Conservation (phyloP, 2,113 vertebrate species). For the Rallus limicola region DNA sequence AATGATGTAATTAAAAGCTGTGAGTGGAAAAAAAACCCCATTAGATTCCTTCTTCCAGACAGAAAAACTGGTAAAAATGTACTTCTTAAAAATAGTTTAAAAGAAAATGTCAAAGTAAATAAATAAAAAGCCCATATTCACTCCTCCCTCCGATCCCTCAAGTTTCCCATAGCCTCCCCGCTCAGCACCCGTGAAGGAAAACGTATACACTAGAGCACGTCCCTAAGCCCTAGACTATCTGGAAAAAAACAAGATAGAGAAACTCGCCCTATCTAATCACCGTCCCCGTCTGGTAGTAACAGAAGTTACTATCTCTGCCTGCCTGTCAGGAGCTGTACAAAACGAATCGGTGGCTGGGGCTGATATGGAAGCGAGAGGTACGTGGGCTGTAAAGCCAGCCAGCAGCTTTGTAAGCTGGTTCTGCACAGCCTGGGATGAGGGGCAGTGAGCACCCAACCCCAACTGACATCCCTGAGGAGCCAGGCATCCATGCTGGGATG, state of each 20-base stretch:
- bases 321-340: slow-evolving; percentile 17
- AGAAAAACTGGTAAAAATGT: slow-evolving; percentile 35
- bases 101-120: slow-evolving; percentile 40
- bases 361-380: not conserved
- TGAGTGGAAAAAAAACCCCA: not conserved
- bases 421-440: not conserved
- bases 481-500: not conserved
- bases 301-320: slow-evolving; percentile 58
- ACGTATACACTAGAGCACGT: not conserved
- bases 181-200: slow-evolving; percentile 30
- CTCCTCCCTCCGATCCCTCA: not conserved
- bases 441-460: rapidly evolving
- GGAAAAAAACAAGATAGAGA: not conserved
- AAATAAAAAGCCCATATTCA: not conserved
- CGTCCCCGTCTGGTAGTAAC: slow-evolving; percentile 14
- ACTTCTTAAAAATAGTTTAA: slow-evolving; percentile 40
- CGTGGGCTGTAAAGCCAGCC: not conserved
- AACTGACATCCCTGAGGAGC: rapidly evolving
- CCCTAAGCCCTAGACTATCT: slow-evolving; percentile 30
- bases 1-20: slow-evolving; percentile 50
- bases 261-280: slow-evolving; percentile 54
- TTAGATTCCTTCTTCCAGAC: slow-evolving; percentile 51
- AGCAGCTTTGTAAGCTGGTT: rapidly evolving
- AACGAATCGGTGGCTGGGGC: not conserved
- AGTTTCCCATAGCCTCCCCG: slow-evolving; percentile 22